These are phyloP conservation scores for Loriculus beryllinus DNA, from an alignment of 2,797 vertebrate genomes.

Conservation along the genomic window DNA sequence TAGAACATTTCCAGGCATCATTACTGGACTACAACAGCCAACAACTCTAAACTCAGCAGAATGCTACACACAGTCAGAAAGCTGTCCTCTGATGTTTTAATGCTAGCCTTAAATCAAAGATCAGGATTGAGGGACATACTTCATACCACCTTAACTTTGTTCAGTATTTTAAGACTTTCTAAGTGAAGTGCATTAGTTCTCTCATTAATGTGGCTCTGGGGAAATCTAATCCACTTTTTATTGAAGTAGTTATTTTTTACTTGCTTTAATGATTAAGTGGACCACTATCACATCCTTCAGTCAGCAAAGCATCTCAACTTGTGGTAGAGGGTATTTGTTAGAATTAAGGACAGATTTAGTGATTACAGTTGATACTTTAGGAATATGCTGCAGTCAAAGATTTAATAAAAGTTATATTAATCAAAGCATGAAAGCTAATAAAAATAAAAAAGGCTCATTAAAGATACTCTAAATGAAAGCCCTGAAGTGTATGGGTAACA, in stretches of 20 bases:
- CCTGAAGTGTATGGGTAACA: background rate
- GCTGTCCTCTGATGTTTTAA: background rate
- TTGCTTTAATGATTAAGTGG: background rate
- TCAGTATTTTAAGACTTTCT: background rate
- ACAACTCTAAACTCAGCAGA: background rate
- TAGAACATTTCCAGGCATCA: background rate
- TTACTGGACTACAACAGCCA: background rate
- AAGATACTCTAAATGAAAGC: background rate
- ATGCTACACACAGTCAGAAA: background rate
- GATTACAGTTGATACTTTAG: background rate
- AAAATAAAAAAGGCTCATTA: background rate
- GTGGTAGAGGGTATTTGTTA: background rate
- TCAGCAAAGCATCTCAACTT: background rate
- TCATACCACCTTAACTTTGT: background rate
- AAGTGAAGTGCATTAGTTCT: background rate
- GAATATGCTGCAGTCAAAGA: background rate
- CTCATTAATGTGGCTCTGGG: background rate
- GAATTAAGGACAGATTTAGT: background rate
- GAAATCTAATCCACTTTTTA: background rate
- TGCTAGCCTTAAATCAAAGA: background rate
- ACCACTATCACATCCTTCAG: background rate
- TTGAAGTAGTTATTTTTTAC: background rate
- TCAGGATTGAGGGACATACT: background rate
- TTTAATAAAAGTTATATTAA: background rate
- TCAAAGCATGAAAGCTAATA: background rate